phyloP scores from a whole-genome alignment of 2,888 invertebrate genomes.

The Leucoptera coffeella region DNA sequence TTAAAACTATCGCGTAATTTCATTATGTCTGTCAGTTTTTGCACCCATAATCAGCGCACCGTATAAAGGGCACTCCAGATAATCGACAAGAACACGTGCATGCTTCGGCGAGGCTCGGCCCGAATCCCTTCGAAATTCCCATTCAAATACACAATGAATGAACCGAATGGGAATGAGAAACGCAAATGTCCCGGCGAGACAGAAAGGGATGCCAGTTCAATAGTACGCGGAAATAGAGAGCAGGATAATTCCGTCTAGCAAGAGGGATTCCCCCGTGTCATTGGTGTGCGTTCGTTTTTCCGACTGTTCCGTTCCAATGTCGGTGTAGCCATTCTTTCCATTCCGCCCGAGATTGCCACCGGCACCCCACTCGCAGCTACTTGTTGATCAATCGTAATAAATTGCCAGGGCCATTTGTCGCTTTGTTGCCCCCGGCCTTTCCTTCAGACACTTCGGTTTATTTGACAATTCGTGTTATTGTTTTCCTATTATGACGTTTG shows the following conservation, averaged over 20 bases:
- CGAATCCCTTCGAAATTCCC: conserved; percentile 27
- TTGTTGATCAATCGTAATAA: conserved; percentile 53
- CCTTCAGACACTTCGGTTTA: conserved; percentile 34
- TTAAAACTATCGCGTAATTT: conserved; percentile 16
- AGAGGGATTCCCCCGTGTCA: conserved; percentile 53
- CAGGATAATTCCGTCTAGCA: conserved; percentile 52
- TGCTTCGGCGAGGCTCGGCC: conserved; percentile 14
- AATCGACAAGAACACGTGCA: no score
- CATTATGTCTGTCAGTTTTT: conserved; percentile 14
- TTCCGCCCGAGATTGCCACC: conserved; percentile 19
- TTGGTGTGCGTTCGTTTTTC: conserved; percentile 47
- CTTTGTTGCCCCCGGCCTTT: conserved; percentile 44
- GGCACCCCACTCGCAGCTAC: no score
- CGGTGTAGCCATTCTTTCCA: conserved; percentile 25
- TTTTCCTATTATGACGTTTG: background rate
- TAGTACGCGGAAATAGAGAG: conserved; percentile 53
- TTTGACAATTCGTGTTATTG: conserved; percentile 16
- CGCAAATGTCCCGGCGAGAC: conserved; percentile 11
- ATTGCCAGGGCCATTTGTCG: conserved; percentile 49
- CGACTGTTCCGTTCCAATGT: conserved; percentile 15
- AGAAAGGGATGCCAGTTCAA: conserved; percentile 38
- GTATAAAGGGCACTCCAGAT: no score
- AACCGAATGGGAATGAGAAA: conserved; percentile 44
- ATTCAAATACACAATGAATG: conserved; percentile 49
- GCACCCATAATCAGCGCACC: no score